Percentiles rank a stretch among this genome's conserved stretches.
These are phyloP conservation scores for Spea bombifrons DNA, from an alignment of 2,113 vertebrate species.

Conservation along the genomic window DNA sequence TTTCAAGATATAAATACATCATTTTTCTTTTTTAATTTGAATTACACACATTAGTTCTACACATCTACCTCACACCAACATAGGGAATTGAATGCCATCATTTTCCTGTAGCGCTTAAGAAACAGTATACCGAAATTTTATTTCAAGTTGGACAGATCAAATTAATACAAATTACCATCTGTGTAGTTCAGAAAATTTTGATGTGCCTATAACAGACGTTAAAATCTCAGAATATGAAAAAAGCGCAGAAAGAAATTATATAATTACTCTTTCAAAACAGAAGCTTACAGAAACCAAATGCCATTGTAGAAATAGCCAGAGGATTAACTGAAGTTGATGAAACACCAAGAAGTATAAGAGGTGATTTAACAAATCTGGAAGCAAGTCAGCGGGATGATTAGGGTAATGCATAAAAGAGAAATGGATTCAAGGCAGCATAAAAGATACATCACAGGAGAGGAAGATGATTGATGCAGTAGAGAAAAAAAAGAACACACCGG, in stretches of 20 bases:
- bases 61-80: not conserved
- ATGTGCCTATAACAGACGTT: conserved; percentile 7
- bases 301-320: conserved; percentile 33
- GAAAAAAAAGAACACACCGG: conserved; percentile 21
- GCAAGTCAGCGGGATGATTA: conserved; percentile 37
- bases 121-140: not conserved
- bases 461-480: conserved; percentile 42
- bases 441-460: conserved; percentile 45
- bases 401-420: conserved; percentile 45
- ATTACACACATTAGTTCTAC: not conserved
- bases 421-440: conserved; percentile 45
- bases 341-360: conserved; percentile 41
- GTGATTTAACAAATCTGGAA: conserved; percentile 44
- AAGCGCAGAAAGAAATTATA: conserved; percentile 6
- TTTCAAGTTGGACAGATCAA: conserved; percentile 5
- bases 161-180: conserved; percentile 14
- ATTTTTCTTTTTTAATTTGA: not conserved
- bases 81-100: not conserved
- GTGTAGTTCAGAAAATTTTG: not conserved
- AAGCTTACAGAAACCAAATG: conserved; percentile 29
- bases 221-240: conserved; percentile 21
- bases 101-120: not conserved
- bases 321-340: conserved; percentile 43
- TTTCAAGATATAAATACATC: not conserved
- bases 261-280: conserved; percentile 40